phyloP scores from a whole-genome alignment of 2,797 vertebrate genomes.

The Acipenser oxyrinchus region DNA sequence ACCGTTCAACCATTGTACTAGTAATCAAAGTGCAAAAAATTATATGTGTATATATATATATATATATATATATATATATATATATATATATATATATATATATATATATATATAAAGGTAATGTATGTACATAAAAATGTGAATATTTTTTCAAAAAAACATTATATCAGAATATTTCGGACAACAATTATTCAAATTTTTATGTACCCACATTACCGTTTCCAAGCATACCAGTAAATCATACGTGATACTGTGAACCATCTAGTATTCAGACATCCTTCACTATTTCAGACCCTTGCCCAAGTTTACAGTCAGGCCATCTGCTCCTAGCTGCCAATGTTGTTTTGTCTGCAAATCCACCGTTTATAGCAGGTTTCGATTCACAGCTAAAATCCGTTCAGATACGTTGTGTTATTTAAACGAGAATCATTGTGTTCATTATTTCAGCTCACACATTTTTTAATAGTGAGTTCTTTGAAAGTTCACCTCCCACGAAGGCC shows the following conservation, averaged over 20 bases:
- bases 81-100: too few species aligned
- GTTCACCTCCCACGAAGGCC: constrained; percentile 23
- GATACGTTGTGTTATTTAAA: constrained; percentile 1
- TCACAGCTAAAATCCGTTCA: constrained; percentile 11
- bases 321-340: constrained; percentile 15
- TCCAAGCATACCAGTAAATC: too few species aligned
- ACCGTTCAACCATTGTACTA: not conserved
- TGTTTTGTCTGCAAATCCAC: constrained; percentile 19
- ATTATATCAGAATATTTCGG: too few species aligned
- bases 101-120: too few species aligned
- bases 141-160: too few species aligned
- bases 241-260: too few species aligned
- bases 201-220: too few species aligned
- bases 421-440: not conserved
- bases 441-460: not conserved
- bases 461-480: constrained; percentile 11
- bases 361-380: not conserved
- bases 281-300: not conserved
- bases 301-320: constrained; percentile 14
- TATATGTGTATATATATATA: too few species aligned
- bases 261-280: not conserved
- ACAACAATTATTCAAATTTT: too few species aligned
- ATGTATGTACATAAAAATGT: too few species aligned
- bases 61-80: too few species aligned
- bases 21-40: too few species aligned